Conservation (phyloP, 2,888 invertebrate genomes). For the Himalopsyche japonica region DNA sequence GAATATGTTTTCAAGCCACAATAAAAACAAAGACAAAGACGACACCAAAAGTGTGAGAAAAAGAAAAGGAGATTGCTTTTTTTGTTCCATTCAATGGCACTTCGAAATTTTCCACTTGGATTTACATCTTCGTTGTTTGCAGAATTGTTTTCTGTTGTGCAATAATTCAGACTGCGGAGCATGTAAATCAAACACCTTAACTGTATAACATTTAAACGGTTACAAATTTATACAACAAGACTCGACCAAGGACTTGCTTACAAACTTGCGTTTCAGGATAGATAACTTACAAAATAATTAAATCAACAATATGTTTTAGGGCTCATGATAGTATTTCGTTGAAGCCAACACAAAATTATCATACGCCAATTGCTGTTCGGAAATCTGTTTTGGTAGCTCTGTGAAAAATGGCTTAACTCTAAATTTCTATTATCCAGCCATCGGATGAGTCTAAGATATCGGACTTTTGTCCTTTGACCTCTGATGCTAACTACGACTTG, state of each 20-base stretch:
- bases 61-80: not conserved
- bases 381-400: too few species aligned
- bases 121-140: slow-evolving; percentile 8
- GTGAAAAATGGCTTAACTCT: too few species aligned
- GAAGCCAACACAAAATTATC: too few species aligned
- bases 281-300: too few species aligned
- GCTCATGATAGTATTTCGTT: too few species aligned
- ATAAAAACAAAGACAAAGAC: not conserved
- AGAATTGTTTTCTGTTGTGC: slow-evolving; percentile 17
- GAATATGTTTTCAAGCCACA: not conserved
- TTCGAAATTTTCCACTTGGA: not conserved
- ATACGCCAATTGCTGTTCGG: too few species aligned
- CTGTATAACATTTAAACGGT: not conserved
- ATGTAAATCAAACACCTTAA: slow-evolving; percentile 18
- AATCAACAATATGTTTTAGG: too few species aligned
- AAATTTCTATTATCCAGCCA: too few species aligned
- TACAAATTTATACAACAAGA: not conserved
- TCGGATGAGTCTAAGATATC: too few species aligned
- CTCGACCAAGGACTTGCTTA: not conserved
- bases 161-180: slow-evolving; percentile 16
- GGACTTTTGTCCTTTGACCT: too few species aligned
- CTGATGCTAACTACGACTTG: too few species aligned
- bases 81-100: not conserved
- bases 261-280: not conserved
- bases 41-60: not conserved